These are phyloP conservation scores for Psilopsiagon aymara DNA, from an alignment of 2,113 vertebrate species.

Conservation along the genomic window DNA sequence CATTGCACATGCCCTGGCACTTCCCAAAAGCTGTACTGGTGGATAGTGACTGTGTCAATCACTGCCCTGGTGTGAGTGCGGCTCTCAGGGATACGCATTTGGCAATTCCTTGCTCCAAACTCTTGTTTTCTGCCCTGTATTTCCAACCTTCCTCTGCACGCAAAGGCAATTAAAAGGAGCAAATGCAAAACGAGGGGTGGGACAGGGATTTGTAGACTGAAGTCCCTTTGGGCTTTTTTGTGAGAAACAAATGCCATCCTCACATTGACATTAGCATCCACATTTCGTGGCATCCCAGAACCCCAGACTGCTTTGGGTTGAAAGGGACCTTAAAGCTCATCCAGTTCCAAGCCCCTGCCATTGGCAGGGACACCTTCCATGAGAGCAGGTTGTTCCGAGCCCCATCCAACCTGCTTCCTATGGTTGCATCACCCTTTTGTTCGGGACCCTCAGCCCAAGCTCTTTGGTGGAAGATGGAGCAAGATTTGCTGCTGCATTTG, in stretches of 20 bases:
- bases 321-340: background rate
- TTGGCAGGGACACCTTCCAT: background rate
- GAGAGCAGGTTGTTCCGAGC: background rate
- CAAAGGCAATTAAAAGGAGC: slow-evolving; percentile 49
- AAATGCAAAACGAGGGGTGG: slow-evolving; percentile 23
- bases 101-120: background rate
- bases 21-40: background rate
- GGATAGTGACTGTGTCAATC: background rate
- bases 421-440: accelerated
- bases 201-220: background rate
- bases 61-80: background rate
- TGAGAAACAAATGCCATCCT: background rate
- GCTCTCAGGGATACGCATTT: background rate
- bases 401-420: background rate
- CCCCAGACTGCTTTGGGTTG: background rate
- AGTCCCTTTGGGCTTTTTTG: background rate
- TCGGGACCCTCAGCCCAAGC: accelerated
- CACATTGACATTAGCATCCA: background rate
- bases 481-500: background rate
- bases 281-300: background rate
- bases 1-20: background rate
- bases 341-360: background rate
- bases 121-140: background rate
- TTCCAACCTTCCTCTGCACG: background rate
- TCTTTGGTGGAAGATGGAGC: background rate